These are phyloP conservation scores for Anarsia innoxiella DNA, from an alignment of 2,888 invertebrate genomes.

Conservation along the genomic window DNA sequence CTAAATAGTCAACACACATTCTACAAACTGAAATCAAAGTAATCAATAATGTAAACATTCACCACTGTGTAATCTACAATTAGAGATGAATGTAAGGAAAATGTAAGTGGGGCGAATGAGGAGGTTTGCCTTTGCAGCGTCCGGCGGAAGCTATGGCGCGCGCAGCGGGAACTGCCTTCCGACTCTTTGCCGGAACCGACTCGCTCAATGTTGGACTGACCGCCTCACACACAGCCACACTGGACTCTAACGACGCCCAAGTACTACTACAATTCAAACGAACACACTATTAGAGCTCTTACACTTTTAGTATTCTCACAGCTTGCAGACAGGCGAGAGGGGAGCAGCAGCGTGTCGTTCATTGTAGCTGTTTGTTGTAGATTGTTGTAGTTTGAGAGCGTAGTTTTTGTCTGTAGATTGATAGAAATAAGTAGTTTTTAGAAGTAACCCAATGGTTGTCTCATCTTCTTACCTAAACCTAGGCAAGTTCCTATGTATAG, in stretches of 20 bases:
- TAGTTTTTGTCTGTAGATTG: too few relatives aligned
- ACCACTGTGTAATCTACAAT: too few relatives aligned
- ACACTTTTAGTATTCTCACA: constrained; percentile 3
- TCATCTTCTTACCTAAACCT: too few relatives aligned
- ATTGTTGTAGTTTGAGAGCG: too few relatives aligned
- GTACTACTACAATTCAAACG: constrained; percentile 52
- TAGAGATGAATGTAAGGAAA: constrained; percentile 8
- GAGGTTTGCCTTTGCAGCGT: constrained; percentile 71
- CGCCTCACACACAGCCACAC: constrained; percentile 74
- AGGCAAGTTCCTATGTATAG: too few relatives aligned
- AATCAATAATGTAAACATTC: too few relatives aligned
- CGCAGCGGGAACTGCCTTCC: constrained; percentile 85
- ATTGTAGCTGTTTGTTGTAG: too few relatives aligned
- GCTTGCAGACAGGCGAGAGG: not conserved
- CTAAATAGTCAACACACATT: not conserved
- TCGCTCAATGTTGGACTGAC: constrained; percentile 82
- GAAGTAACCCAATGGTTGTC: too few relatives aligned
- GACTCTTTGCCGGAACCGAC: constrained; percentile 85
- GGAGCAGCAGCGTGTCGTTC: too few relatives aligned
- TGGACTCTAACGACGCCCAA: constrained; percentile 71
- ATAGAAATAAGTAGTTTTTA: too few relatives aligned
- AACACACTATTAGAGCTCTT: constrained; percentile 6
- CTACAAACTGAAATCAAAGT: constrained; percentile 1
- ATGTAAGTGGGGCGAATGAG: constrained; percentile 27
- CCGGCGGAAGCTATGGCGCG: constrained; percentile 87